A percentile compares a stretch with the other conserved stretches of the same genome.
These are phyloP conservation scores for Hippoglossus stenolepis DNA, from an alignment of 2,113 vertebrate genomes.

Conservation along the genomic window DNA sequence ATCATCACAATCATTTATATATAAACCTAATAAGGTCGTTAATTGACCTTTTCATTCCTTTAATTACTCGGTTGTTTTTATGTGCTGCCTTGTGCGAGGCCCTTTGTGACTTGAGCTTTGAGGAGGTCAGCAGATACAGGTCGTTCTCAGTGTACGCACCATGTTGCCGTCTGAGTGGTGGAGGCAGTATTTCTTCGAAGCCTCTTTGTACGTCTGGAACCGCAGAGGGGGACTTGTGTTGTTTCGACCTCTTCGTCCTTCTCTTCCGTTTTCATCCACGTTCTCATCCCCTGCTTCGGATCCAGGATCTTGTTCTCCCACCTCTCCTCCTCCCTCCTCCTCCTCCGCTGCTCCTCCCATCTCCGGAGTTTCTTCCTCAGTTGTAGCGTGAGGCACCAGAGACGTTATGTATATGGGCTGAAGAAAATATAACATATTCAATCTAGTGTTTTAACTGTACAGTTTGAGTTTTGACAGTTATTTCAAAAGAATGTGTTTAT, in stretches of 20 bases:
- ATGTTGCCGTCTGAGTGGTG: slow-evolving; percentile 86
- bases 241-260: background rate
- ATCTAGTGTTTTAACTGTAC: background rate
- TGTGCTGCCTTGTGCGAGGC: no score
- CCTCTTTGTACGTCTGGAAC: slow-evolving; percentile 83
- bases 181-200: slow-evolving; percentile 84
- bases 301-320: background rate
- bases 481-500: background rate
- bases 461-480: background rate
- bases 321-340: slow-evolving; percentile 7
- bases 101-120: no score
- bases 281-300: slow-evolving; percentile 14
- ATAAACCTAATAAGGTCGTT: no score
- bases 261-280: background rate
- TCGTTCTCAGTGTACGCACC: slow-evolving; percentile 75
- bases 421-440: background rate
- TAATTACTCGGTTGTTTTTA: no score
- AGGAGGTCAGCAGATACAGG: no score
- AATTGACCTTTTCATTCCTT: no score
- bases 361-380: slow-evolving; percentile 7
- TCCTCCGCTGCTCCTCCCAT: slow-evolving; percentile 15
- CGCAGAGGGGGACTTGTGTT: background rate
- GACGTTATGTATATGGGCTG: slow-evolving; percentile 90
- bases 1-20: no score
- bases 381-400: slow-evolving; percentile 73